Evolutionary conservation across 2,113 vertebrate species (phyloP).

Genomic region (Mastomys natalensis): DNA sequence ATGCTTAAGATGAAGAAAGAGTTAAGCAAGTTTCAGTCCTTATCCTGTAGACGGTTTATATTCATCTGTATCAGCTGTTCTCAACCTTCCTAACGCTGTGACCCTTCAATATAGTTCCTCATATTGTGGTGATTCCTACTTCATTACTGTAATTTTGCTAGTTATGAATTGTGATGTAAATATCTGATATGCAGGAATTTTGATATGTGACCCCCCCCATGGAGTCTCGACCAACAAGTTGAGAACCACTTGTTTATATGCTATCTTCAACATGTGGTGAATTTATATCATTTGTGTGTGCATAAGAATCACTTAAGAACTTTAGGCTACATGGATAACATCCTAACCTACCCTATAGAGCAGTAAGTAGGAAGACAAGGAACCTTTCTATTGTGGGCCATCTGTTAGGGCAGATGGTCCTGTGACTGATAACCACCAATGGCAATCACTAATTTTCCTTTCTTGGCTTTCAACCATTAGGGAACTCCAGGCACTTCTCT

Average conservation of each 20-base stretch:
- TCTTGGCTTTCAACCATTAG: neutral
- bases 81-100: neutral
- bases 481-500: slow-evolving; percentile 19
- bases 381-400: neutral
- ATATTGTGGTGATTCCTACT: neutral
- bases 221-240: neutral
- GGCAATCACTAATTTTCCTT: neutral
- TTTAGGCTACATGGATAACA: neutral
- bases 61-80: neutral
- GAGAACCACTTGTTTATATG: neutral
- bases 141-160: neutral
- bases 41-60: neutral
- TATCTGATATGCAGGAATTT: neutral
- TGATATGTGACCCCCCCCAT: neutral
- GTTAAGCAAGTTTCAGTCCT: neutral
- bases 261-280: neutral
- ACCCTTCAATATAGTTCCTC: neutral
- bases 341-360: neutral
- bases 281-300: neutral
- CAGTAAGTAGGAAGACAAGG: neutral
- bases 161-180: neutral
- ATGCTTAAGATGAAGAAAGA: slow-evolving; percentile 1
- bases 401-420: neutral
- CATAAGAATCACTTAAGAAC: neutral
- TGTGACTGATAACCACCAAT: neutral